These are phyloP conservation scores for Umimayanthus kanabou DNA, from an alignment of 92 coral and sea anemone genomes.

Conservation along the genomic window DNA sequence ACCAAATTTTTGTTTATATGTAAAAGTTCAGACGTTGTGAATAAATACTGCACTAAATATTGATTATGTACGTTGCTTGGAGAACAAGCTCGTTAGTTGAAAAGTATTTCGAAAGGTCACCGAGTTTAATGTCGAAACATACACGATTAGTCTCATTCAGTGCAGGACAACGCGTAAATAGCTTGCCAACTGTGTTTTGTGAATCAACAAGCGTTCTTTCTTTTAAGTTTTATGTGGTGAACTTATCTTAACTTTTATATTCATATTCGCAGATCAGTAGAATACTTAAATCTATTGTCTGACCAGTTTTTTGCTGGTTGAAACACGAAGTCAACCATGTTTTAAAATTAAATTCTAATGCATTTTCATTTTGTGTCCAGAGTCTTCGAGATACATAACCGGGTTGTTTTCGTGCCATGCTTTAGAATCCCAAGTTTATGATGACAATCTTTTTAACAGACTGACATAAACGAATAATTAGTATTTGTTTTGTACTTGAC, in stretches of 20 bases:
- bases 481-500: neutral
- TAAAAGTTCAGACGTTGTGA: neutral
- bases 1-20: neutral
- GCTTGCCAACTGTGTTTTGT: no score
- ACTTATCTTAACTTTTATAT: neutral
- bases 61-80: neutral
- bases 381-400: neutral
- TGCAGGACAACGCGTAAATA: no score
- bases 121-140: neutral
- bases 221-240: neutral
- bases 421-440: neutral
- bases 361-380: neutral
- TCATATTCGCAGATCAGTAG: neutral
- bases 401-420: neutral
- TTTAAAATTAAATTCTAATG: neutral
- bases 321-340: neutral
- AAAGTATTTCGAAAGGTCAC: neutral
- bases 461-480: neutral
- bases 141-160: neutral
- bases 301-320: neutral
- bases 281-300: slow-evolving; percentile 4
- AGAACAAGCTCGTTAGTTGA: neutral
- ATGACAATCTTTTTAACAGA: neutral
- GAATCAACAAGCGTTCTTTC: neutral
- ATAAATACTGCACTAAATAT: neutral